Base-by-base conservation (phyloP, 2,888 invertebrate genomes). In the Agonum fuliginosum region DNA sequence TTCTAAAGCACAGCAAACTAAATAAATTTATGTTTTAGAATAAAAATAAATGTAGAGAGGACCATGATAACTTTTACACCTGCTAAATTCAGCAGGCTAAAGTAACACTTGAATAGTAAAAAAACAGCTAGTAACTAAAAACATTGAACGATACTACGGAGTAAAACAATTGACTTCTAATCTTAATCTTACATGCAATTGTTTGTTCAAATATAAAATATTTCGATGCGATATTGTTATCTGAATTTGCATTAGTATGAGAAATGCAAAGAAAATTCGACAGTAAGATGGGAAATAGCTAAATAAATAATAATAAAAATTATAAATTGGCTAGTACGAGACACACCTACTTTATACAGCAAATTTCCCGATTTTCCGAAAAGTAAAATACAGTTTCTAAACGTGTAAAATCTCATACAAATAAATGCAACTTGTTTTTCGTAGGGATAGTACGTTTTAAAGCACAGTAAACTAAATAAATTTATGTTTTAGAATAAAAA, bases 1-100 rank as follows among this genome's bases (percentile, higher is more conserved):
- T 5, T 48, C 20, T 43, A 58, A 67, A 72, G 22, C 22, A 43
- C 62, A 24, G 22, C 43, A 73, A 41, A 73, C 22, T 62, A 58
- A 24, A 73, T 24, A 41, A 74, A 74, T 75, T 51, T 27, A 74
- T 48, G 73, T 62, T 67, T 27, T 48, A 65, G 27, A 74, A 74
- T 74, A 74, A 74, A 74, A 74, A 74, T 74, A 74, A 27, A 67
- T 67, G 62, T 27, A 20, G 34, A 58, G 58, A n/a, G 67, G 75
- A 67, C 75, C 75, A 75, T 75, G 75, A 67, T 75, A 54, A 75
- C 46, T 75, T 73, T 75, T 75, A 48, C 75, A 75, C 75, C 75
- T 75, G 75, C 65, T 17, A 73, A 17, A 14, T 67, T 34, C 48
- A 19, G 48, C 12, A 46, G 27, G 20, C 34, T 65, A 48, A 51